Evolutionary conservation across 2,113 vertebrate species (phyloP), one percentile per base, ranked within the genome.

Genomic region (Upupa epops): DNA sequence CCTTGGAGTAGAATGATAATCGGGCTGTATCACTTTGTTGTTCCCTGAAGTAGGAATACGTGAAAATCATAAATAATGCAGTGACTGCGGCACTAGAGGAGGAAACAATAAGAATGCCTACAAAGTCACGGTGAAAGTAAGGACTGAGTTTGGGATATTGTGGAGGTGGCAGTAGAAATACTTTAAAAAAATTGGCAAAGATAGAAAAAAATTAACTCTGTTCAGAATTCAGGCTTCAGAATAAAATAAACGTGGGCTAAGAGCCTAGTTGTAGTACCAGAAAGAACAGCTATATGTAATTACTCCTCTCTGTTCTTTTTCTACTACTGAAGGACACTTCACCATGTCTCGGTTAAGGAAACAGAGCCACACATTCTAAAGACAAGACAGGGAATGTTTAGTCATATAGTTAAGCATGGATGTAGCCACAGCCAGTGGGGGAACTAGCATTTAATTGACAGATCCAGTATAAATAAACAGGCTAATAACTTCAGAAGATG

Each of bases 41-140:
- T 86, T 91, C 61, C n/a, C 58, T 78, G 32, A 83, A 72, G 60
- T n/a, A 56, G 6, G 6, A 26, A 22, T 87, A 31, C 55, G 63
- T n/a, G 46, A 36, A 78, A 86, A 88, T 74, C 51, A 86, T 88
- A 90, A 95, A 95, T 88, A 81, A 88, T 86, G 54, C 76, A 90
- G 36, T 54, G 40, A 60, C 54, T 93, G 45, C 73, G 78, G 61
- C 54, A 72, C 24, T 86, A 40, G 13, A 51, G 15, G 64, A 65
- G 40, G 36, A 90, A 91, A 75, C 14, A 68, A 9, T 48, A 82
- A n/a, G 32, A 85, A 90, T 51, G 13, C 18, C 48, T 20, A 51
- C 25, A 37, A 70, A 31, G 13, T 29, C 51, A 51, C 52, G 34
- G 68, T 31, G 34, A 52, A 52, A 51, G 19, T 52, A 20, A 26